Conservation (phyloP, 2,797 vertebrate genomes). For the Chelon auratus region DNA sequence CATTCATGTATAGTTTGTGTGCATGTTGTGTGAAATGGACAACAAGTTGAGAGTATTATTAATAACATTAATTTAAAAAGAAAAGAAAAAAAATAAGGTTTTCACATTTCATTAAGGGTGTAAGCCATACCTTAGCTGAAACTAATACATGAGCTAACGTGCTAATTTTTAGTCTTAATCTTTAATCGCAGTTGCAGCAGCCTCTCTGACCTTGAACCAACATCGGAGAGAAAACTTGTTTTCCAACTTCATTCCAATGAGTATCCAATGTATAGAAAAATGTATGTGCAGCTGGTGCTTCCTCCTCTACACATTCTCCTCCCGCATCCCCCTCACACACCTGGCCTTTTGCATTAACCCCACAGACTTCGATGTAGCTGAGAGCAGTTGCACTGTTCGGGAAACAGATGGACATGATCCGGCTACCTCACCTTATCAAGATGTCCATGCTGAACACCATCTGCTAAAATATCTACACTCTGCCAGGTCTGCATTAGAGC, state of each 20-base stretch:
- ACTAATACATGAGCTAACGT: background rate
- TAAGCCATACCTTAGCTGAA: slow-evolving; percentile 17
- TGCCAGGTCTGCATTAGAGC: slow-evolving; percentile 35
- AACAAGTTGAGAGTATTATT: background rate
- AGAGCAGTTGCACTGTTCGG: slow-evolving; percentile 8
- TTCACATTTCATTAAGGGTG: background rate
- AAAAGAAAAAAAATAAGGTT: background rate
- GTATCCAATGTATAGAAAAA: background rate
- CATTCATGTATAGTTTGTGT: background rate
- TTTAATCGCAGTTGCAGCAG: slow-evolving; percentile 16
- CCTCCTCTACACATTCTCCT: background rate
- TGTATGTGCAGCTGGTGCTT: background rate
- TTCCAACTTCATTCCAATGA: background rate
- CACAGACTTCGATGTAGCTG: slow-evolving; percentile 12
- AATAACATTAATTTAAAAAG: background rate
- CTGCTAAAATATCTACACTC: slow-evolving; percentile 42
- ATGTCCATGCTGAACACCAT: slow-evolving; percentile 62
- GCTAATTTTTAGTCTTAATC: slow-evolving; percentile 11
- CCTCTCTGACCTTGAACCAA: slow-evolving; percentile 35
- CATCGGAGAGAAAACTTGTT: background rate
- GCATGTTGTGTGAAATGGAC: background rate
- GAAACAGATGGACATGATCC: slow-evolving; percentile 63
- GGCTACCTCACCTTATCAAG: slow-evolving; percentile 55
- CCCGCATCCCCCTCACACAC: slow-evolving; percentile 30
- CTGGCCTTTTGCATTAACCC: slow-evolving; percentile 37